Evolutionary conservation across 2,888 invertebrate species (phyloP).

Genomic region (Strigamia crassipes): DNA sequence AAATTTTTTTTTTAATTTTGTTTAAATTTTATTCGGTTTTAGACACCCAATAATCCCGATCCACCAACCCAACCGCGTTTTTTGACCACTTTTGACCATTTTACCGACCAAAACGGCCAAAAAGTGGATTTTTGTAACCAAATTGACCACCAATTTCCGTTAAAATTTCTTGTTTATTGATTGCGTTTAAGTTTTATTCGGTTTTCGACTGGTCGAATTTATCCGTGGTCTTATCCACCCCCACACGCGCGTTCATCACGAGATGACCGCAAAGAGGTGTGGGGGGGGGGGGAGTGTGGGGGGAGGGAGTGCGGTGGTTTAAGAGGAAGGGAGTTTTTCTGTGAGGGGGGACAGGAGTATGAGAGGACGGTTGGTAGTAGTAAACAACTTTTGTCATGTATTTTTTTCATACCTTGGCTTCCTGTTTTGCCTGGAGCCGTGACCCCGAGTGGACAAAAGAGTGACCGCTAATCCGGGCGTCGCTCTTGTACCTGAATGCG

Average conservation of each 20-base stretch:
- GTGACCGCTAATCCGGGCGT: conserved; percentile 4
- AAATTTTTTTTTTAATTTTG: too few relatives aligned
- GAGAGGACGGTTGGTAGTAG: conserved; percentile 10
- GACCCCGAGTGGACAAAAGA: conserved; percentile 1
- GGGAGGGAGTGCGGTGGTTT: neutral
- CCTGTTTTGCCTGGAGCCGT: conserved; percentile 2
- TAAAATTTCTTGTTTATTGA: too few relatives aligned
- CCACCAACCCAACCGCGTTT: too few relatives aligned
- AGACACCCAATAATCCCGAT: too few relatives aligned
- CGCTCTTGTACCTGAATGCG: neutral
- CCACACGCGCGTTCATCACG: neutral
- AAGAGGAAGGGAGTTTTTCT: neutral
- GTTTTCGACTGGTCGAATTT: neutral
- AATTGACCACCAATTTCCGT: too few relatives aligned
- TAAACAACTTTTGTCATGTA: conserved; percentile 4
- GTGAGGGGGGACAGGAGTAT: neutral
- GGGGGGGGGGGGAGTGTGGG: neutral
- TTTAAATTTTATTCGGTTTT: too few relatives aligned
- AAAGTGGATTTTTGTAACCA: too few relatives aligned
- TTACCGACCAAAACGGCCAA: too few relatives aligned
- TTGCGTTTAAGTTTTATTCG: too few relatives aligned
- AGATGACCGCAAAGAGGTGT: neutral
- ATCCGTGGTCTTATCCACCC: neutral
- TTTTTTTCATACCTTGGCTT: neutral
- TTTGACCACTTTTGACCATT: too few relatives aligned